Evolutionary conservation across 2,888 invertebrate species (phyloP).

Genomic region (Ophraella communa): DNA sequence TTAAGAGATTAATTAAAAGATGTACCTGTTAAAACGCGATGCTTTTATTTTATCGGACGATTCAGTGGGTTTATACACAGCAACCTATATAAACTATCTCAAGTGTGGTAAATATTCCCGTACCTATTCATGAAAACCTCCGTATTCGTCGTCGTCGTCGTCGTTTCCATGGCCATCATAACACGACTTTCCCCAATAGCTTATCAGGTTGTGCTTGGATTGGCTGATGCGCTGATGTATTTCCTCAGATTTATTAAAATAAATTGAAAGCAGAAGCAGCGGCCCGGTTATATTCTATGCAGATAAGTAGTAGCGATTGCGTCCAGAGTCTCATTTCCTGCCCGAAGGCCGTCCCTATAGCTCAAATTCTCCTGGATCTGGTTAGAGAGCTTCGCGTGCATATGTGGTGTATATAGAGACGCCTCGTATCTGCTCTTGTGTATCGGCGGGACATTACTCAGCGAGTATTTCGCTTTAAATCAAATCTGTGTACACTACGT

Average conservation of each 20-base stretch:
- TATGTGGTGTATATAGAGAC: conserved; percentile 24
- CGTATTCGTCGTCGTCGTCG: not conserved
- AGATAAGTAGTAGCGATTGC: conserved; percentile 51
- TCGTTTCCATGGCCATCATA: not conserved
- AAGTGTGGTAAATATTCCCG: conserved; percentile 10
- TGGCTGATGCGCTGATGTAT: conserved; percentile 57
- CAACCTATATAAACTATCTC: not conserved
- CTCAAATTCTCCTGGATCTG: conserved; percentile 27
- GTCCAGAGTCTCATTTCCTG: conserved; percentile 54
- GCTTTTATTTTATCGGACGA: too few species aligned
- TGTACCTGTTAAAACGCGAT: too few species aligned
- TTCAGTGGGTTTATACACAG: too few species aligned
- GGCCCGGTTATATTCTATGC: conserved; percentile 54
- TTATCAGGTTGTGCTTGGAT: conserved; percentile 53
- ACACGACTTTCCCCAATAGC: conserved; percentile 29
- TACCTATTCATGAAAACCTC: not conserved
- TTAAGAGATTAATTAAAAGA: too few species aligned
- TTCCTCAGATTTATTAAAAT: conserved; percentile 61
- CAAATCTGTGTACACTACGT: conserved; percentile 32
- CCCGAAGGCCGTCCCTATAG: conserved; percentile 36
- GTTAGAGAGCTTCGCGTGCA: conserved; percentile 18
- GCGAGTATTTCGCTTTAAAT: conserved; percentile 38
- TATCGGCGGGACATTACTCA: conserved; percentile 39
- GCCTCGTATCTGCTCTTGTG: conserved; percentile 28
- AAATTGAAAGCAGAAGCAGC: conserved; percentile 58